Percentiles rank a stretch among this genome's conserved stretches.
These are phyloP conservation scores for Panurus biarmicus DNA, from an alignment of 2,113 vertebrate species.

Conservation along the genomic window DNA sequence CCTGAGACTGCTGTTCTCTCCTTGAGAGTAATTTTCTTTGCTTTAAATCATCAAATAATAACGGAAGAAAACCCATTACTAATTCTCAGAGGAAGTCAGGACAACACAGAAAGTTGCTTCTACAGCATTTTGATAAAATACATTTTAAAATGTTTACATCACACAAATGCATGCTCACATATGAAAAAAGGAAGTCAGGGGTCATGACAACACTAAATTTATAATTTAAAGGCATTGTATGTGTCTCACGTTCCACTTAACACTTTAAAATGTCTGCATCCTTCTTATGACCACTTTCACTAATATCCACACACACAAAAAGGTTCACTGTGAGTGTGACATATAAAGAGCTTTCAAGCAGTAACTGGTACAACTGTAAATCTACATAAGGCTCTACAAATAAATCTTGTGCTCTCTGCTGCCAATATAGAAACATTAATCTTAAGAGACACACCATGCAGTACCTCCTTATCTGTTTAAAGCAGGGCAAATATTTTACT, in stretches of 20 bases:
- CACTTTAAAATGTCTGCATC: not conserved
- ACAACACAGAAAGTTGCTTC: not conserved
- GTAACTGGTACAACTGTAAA: slow-evolving; percentile 58
- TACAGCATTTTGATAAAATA: slow-evolving; percentile 4
- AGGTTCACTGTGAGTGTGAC: not conserved
- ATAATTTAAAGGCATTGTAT: not conserved
- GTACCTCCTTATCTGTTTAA: slow-evolving; percentile 57
- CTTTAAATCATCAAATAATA: slow-evolving; percentile 18
- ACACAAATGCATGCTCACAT: not conserved
- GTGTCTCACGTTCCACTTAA: not conserved
- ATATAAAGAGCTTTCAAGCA: slow-evolving; percentile 48
- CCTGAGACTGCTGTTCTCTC: not conserved
- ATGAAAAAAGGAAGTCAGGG: not conserved
- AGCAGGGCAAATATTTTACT: slow-evolving; percentile 64
- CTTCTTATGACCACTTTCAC: not conserved
- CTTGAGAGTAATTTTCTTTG: not conserved
- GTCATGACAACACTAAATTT: not conserved
- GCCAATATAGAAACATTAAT: slow-evolving; percentile 51
- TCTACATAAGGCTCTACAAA: slow-evolving; percentile 53
- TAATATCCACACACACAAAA: not conserved
- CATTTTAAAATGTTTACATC: not conserved
- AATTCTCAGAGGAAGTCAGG: not conserved
- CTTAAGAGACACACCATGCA: slow-evolving; percentile 30
- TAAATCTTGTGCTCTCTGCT: slow-evolving; percentile 61
- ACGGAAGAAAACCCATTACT: not conserved